phyloP scores from a whole-genome alignment of 2,113 vertebrate species.

The Leptobrachium leishanense region DNA sequence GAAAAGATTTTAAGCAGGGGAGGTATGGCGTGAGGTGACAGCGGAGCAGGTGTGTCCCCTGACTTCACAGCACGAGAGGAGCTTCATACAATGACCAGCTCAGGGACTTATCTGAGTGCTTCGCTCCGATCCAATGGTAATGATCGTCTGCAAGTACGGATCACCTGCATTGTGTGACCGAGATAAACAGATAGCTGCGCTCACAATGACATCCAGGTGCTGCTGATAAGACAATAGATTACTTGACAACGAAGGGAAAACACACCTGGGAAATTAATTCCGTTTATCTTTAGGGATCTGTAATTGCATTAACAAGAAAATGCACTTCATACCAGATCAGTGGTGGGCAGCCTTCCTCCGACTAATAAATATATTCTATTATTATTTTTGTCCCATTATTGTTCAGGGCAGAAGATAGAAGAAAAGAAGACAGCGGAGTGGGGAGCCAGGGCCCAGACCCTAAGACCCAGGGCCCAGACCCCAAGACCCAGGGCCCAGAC shows the following conservation, averaged over 20 bases:
- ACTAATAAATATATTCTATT: no score
- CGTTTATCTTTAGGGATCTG: slow-evolving; percentile 22
- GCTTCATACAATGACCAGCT: slow-evolving; percentile 58
- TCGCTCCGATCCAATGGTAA: slow-evolving; percentile 59
- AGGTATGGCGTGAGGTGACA: slow-evolving; percentile 60
- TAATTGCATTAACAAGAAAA: slow-evolving; percentile 22
- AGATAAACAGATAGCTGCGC: slow-evolving; percentile 58
- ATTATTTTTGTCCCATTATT: no score
- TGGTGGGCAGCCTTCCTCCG: background rate
- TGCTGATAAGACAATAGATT: slow-evolving; percentile 64
- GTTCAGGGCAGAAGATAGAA: no score
- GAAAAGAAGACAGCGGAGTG: no score
- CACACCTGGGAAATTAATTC: slow-evolving; percentile 31
- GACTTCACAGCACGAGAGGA: slow-evolving; percentile 46
- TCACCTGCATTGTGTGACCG: slow-evolving; percentile 54
- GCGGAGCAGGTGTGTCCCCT: slow-evolving; percentile 62
- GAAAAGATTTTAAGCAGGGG: slow-evolving; percentile 59
- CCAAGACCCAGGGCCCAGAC: no score
- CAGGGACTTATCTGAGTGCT: slow-evolving; percentile 53
- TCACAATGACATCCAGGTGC: slow-evolving; percentile 56
- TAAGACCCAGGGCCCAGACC: no score
- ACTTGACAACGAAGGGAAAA: slow-evolving; percentile 55
- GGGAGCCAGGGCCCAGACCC: no score
- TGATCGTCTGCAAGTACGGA: slow-evolving; percentile 51
- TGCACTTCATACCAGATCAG: background rate